Conservation (phyloP, 64 coral and sea anemone species). For the Pocillopora damicornis region DNA sequence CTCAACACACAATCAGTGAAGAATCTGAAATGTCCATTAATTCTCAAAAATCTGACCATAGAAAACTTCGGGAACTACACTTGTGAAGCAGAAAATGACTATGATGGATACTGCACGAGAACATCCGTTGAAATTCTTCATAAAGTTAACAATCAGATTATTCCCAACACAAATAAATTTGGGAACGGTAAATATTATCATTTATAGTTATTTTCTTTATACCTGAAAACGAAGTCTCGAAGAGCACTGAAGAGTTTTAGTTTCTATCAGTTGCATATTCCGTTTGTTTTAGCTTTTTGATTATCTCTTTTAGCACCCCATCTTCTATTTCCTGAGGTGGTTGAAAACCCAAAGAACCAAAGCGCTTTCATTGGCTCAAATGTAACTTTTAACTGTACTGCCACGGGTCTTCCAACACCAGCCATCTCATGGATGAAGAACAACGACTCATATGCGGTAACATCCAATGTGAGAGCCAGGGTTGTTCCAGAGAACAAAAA, state of each 20-base stretch:
- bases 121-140: background rate
- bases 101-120: background rate
- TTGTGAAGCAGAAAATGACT: background rate
- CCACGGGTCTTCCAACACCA: background rate
- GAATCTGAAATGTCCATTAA: background rate
- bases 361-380: background rate
- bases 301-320: too few relatives aligned
- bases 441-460: background rate
- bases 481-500: background rate
- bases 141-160: background rate
- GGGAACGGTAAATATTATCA: too few relatives aligned
- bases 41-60: background rate
- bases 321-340: background rate
- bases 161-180: too few relatives aligned
- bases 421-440: background rate
- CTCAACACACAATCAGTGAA: background rate
- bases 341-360: background rate
- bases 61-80: background rate
- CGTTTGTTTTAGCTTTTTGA: too few relatives aligned
- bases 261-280: too few relatives aligned
- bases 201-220: too few relatives aligned
- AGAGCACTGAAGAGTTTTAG: too few relatives aligned
- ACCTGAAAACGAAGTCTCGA: too few relatives aligned
- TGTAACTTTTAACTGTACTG: constrained; percentile 5
- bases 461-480: background rate